Percentiles rank a stretch among this genome's conserved stretches.
phyloP scores from a whole-genome alignment of 2,797 vertebrate genomes.

The Ctenosaura bakeri region DNA sequence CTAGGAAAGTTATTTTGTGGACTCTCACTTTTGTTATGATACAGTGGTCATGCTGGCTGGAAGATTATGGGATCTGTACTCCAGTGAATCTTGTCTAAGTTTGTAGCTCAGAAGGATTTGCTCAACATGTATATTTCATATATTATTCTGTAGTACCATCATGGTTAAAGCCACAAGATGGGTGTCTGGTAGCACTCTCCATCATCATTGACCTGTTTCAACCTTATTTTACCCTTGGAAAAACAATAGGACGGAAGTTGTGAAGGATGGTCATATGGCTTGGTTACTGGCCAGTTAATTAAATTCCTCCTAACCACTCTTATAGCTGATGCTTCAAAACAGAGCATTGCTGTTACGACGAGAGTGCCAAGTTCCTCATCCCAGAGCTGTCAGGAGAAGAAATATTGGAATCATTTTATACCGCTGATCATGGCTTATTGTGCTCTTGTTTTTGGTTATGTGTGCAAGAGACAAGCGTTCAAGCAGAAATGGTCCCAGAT shows the following conservation, averaged over 20 bases:
- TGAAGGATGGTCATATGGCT: conserved; percentile 49
- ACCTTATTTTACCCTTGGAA: conserved; percentile 21
- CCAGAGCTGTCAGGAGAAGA: conserved; percentile 68
- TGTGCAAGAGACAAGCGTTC: neutral
- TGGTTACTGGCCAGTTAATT: conserved; percentile 67
- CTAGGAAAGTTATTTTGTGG: no score
- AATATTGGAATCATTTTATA: conserved; percentile 54
- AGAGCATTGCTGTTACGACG: conserved; percentile 33
- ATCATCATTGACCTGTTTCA: neutral
- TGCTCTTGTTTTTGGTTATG: conserved; percentile 36
- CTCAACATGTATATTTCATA: neutral
- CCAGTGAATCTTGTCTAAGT: neutral
- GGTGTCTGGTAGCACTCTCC: neutral
- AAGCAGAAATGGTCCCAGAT: neutral
- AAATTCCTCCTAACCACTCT: conserved; percentile 49
- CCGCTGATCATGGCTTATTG: conserved; percentile 60
- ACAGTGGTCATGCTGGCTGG: no score
- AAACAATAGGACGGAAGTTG: conserved; percentile 35
- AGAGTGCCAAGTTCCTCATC: conserved; percentile 37
- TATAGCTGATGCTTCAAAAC: conserved; percentile 45
- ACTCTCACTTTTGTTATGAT: no score
- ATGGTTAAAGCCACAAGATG: neutral
- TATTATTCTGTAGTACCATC: neutral
- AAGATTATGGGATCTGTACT: no score
- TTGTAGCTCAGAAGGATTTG: neutral